Evolutionary conservation across 2,888 invertebrate species (phyloP).

Genomic region (Lordiphosa fenestrarum): DNA sequence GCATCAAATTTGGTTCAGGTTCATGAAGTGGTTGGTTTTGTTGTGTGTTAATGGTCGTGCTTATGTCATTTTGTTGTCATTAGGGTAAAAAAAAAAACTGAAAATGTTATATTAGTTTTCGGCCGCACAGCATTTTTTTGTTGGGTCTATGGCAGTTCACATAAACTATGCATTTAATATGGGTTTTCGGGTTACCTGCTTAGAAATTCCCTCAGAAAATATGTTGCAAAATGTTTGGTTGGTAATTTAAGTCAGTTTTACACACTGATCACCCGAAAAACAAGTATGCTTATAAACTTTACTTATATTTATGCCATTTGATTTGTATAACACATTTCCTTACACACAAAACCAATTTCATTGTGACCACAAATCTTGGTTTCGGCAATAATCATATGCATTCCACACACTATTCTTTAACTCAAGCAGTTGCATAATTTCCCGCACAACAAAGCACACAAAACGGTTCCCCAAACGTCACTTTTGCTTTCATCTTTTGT

Average conservation of each 20-base stretch:
- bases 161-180: conserved; percentile 7
- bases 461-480: conserved; percentile 53
- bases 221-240: conserved; percentile 4
- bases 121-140: conserved; percentile 24
- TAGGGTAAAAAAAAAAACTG: conserved; percentile 26
- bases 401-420: conserved; percentile 31
- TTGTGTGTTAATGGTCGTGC: conserved; percentile 45
- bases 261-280: too few species aligned
- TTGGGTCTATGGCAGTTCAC: conserved; percentile 12
- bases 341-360: not conserved
- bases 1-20: conserved; percentile 70
- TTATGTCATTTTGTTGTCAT: conserved; percentile 61
- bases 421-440: conserved; percentile 19
- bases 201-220: conserved; percentile 1
- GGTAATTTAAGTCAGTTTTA: not conserved
- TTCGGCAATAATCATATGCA: conserved; percentile 31
- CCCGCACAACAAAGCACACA: conserved; percentile 11
- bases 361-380: conserved; percentile 18
- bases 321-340: not conserved
- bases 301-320: too few species aligned
- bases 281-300: too few species aligned
- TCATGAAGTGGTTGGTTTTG: conserved; percentile 23
- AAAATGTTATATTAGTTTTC: conserved; percentile 40
- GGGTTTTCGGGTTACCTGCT: not conserved
- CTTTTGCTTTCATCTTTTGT: conserved; percentile 72